Evolutionary conservation across 2,888 invertebrate genomes (phyloP), one percentile per base, ranked within the genome.

Genomic region (Crossocerus cetratus): DNA sequence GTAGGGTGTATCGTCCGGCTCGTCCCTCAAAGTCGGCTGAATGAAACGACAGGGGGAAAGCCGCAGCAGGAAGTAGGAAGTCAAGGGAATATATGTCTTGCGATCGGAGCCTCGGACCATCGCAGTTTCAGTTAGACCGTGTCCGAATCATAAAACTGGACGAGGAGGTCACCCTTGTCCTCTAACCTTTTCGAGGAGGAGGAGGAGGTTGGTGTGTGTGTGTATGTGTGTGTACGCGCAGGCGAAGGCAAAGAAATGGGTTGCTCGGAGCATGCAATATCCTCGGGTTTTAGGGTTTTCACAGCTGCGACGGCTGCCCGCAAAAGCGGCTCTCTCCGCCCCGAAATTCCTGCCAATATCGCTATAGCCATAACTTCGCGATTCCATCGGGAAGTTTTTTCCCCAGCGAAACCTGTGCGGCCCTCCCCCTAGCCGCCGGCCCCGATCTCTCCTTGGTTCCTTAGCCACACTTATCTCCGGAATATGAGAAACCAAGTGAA

Each of bases 251-350:
- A 71, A 45, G 60, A 66, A 64, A 67, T 71, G 58, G 43, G 55
- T 65, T 62, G 73, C 56, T 63, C 32, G 49, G 68, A 58, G 68
- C 54, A 55, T 44, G 65, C 60, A 74, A 74, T 74, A 65, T 74
- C 71, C 65, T 67, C 56, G 68, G 65, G 68, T 65, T 76, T 76
- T 74, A 76, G 74, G 76, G 65, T 74, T 76, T 68, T 67, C 68
- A 63, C 76, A 76, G 76, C 76, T 74, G 76, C 68, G 56, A 68
- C 66, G 67, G 64, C 70, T 67, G 56, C 14, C 63, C 72, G 62
- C 62, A 62, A 72, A 62, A 44, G 49, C 54, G 57, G 61, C 61
- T 42, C 62, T 60, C 49, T 32, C 11, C 32, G 32, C 44, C 53
- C 68, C 63, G 21, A 72, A 75, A 75, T 67, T 72, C 60, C 49